phyloP scores from a whole-genome alignment of 1,140 invertebrate genomes.

The Leptopilina boulardi region DNA sequence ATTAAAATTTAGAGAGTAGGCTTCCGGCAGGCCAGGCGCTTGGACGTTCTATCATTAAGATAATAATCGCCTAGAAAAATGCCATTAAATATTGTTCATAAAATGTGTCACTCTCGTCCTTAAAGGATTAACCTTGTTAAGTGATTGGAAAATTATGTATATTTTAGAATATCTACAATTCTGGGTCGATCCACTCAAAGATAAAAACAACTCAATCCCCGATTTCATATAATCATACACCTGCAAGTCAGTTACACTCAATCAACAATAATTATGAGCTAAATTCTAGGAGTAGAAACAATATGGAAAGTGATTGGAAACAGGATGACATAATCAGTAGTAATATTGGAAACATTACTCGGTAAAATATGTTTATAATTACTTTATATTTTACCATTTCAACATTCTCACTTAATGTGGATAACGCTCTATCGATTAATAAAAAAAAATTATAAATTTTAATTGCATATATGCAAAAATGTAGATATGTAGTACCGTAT shows the following conservation, averaged over 20 bases:
- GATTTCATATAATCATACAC: slow-evolving; percentile 62
- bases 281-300: slow-evolving; percentile 54
- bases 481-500: too few species aligned
- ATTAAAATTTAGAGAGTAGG: too few species aligned
- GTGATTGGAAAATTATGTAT: background rate
- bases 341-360: slow-evolving; percentile 56
- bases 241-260: slow-evolving; percentile 39
- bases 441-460: too few species aligned
- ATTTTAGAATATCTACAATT: slow-evolving; percentile 63
- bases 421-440: too few species aligned
- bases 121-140: too few species aligned
- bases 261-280: slow-evolving; percentile 59
- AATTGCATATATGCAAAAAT: too few species aligned
- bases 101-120: background rate
- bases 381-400: too few species aligned
- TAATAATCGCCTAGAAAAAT: too few species aligned
- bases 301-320: slow-evolving; percentile 59
- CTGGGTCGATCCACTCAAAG: slow-evolving; percentile 65
- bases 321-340: slow-evolving; percentile 62
- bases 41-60: too few species aligned
- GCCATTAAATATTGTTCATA: too few species aligned
- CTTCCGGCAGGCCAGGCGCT: too few species aligned
- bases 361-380: slow-evolving; percentile 55
- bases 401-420: too few species aligned
- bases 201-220: slow-evolving; percentile 69